phyloP scores from a whole-genome alignment of 2,888 invertebrate genomes.

The Prenolepis imparis region DNA sequence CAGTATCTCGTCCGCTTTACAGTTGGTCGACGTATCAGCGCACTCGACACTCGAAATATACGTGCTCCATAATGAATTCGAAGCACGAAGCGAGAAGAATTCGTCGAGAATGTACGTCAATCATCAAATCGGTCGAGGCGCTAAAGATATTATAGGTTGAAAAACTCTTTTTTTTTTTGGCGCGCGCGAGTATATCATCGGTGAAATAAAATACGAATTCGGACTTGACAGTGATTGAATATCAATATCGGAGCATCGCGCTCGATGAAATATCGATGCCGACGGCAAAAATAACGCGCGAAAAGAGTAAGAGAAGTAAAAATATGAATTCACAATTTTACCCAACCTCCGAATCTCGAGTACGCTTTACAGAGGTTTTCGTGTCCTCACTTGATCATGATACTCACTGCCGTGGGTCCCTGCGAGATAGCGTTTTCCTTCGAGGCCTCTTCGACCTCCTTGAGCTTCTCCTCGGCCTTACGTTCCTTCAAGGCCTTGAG shows the following conservation, averaged over 20 bases:
- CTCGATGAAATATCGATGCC: background rate
- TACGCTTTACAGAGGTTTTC: slow-evolving; percentile 84
- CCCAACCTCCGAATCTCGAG: slow-evolving; percentile 83
- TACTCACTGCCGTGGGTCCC: slow-evolving; percentile 84
- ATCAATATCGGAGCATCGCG: background rate
- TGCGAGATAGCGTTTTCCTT: slow-evolving; percentile 82
- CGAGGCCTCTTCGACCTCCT: slow-evolving; percentile 85
- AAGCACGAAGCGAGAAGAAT: slow-evolving; percentile 41
- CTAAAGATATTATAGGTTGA: background rate
- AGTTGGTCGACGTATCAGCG: slow-evolving; percentile 61
- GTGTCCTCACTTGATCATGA: slow-evolving; percentile 85
- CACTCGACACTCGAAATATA: slow-evolving; percentile 70
- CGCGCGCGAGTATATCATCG: background rate
- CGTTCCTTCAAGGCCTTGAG: slow-evolving; percentile 95
- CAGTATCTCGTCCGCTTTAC: slow-evolving; percentile 57
- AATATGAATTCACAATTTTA: slow-evolving; percentile 63
- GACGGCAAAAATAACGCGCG: background rate
- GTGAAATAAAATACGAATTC: slow-evolving; percentile 30
- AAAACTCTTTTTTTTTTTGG: background rate
- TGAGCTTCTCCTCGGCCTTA: slow-evolving; percentile 94
- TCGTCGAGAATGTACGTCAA: slow-evolving; percentile 4
- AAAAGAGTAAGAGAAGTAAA: background rate
- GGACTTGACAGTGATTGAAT: background rate
- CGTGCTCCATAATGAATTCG: slow-evolving; percentile 17
- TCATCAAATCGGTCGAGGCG: background rate